phyloP scores from a whole-genome alignment of 2,888 invertebrate genomes.

The Harpagoxenus sublaevis region DNA sequence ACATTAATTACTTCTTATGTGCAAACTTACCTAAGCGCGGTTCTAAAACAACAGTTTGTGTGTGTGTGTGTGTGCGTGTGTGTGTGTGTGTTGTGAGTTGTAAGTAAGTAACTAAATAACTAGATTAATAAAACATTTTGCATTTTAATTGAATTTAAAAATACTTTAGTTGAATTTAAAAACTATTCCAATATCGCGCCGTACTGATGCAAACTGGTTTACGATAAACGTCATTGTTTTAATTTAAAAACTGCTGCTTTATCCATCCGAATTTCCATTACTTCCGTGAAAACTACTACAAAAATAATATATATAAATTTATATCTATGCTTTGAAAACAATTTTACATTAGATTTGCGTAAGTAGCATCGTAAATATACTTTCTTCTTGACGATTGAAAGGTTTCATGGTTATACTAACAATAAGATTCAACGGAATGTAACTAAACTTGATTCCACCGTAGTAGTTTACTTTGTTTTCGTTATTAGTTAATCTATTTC shows the following conservation, averaged over 20 bases:
- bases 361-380: not conserved
- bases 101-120: not conserved
- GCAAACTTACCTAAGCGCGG: not conserved
- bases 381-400: conserved; percentile 22
- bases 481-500: conserved; percentile 11
- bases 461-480: not conserved
- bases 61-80: too few relatives aligned
- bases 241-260: not conserved
- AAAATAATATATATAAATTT: not conserved
- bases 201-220: not conserved
- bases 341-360: not conserved
- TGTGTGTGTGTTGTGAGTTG: too few relatives aligned
- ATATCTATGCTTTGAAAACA: not conserved
- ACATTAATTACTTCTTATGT: conserved; percentile 8
- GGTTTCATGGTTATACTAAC: not conserved
- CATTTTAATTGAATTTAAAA: not conserved
- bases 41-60: not conserved
- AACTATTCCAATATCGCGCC: not conserved
- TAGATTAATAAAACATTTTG: not conserved
- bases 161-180: not conserved
- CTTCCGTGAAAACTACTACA: not conserved
- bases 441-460: not conserved
- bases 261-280: not conserved
- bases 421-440: not conserved
- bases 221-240: not conserved